phyloP scores from a whole-genome alignment of 1,140 invertebrate genomes.

The Calosoma granatense region DNA sequence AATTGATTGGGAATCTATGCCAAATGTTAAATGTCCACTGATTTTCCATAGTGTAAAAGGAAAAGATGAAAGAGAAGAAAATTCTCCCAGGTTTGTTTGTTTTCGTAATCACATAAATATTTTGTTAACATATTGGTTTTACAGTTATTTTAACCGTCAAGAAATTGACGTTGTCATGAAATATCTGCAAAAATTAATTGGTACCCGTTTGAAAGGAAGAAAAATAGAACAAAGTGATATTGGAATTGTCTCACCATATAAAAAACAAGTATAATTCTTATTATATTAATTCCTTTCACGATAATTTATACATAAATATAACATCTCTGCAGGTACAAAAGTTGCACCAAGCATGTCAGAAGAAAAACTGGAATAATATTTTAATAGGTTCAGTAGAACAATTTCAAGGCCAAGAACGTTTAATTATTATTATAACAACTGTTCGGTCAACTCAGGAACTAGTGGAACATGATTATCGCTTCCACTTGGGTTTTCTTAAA shows the following conservation, averaged over 20 bases:
- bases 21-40: conserved; percentile 49
- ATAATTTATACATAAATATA: conserved; percentile 10
- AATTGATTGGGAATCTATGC: conserved; percentile 30
- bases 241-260: conserved; percentile 86
- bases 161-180: conserved; percentile 39
- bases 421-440: conserved; percentile 76
- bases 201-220: conserved; percentile 46
- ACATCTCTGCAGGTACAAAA: conserved; percentile 52
- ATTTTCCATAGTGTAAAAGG: conserved; percentile 75
- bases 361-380: conserved; percentile 47
- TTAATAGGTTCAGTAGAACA: conserved; percentile 90
- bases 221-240: conserved; percentile 58
- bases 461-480: conserved; percentile 42
- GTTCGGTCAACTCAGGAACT: conserved; percentile 54
- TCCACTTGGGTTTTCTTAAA: conserved; percentile 64
- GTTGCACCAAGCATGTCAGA: conserved; percentile 50
- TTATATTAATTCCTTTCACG: conserved; percentile 22
- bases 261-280: conserved; percentile 61
- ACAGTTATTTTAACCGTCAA: conserved; percentile 51
- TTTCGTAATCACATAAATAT: neutral
- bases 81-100: conserved; percentile 63
- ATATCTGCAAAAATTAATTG: conserved; percentile 41
- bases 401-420: conserved; percentile 85
- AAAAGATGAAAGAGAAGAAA: conserved; percentile 53
- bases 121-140: conserved; percentile 20